These are phyloP conservation scores for Peromyscus aztecus DNA, from an alignment of 2,797 vertebrate genomes.

Conservation along the genomic window DNA sequence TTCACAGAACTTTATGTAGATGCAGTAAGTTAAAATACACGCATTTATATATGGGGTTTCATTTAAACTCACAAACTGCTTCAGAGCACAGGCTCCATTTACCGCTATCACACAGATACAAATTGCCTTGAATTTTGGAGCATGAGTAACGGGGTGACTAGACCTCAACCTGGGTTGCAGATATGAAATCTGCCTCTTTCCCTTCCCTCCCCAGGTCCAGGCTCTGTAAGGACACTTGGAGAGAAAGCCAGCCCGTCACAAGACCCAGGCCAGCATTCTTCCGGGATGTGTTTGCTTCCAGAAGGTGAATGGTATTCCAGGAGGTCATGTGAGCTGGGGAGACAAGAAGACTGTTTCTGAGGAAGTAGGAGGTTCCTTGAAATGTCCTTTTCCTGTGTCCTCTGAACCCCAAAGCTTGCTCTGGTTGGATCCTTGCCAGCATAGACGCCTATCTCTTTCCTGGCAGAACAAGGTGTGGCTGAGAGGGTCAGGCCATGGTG, in stretches of 20 bases:
- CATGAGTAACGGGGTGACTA: not conserved
- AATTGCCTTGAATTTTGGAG: not conserved
- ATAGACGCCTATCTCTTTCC: constrained; percentile 73
- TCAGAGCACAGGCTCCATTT: not conserved
- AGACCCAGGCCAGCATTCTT: constrained; percentile 36
- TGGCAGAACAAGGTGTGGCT: not conserved
- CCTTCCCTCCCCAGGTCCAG: not conserved
- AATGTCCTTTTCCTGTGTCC: constrained; percentile 79
- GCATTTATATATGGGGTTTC: not conserved
- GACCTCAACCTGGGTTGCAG: not conserved
- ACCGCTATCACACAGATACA: not conserved
- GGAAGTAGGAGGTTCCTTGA: constrained; percentile 83
- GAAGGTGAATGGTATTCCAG: constrained; percentile 78
- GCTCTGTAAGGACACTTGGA: not conserved
- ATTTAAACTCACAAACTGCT: not conserved
- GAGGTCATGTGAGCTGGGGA: constrained; percentile 72
- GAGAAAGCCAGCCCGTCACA: constrained; percentile 63
- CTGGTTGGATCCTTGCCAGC: constrained; percentile 72
- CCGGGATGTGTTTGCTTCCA: constrained; percentile 59
- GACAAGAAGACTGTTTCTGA: constrained; percentile 78
- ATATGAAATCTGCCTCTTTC: not conserved
- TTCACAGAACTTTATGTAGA: not conserved
- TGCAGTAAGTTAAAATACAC: not conserved
- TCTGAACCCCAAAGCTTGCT: constrained; percentile 77
- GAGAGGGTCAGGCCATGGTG: not conserved